Evolutionary conservation across 2,888 invertebrate genomes (phyloP).

Genomic region (Calameuta idolon): DNA sequence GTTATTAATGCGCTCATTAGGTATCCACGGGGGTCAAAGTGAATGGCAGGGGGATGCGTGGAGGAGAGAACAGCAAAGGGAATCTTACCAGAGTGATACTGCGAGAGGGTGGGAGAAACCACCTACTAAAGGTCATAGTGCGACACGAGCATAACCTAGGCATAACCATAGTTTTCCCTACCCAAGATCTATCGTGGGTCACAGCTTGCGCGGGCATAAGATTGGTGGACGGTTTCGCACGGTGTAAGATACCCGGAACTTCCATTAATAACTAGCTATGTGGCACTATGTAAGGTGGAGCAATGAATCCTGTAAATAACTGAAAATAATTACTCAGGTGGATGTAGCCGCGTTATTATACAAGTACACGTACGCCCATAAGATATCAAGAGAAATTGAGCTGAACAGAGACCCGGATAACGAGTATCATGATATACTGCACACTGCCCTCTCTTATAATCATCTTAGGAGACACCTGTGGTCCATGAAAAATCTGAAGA

Average conservation of each 20-base stretch:
- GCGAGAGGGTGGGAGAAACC: neutral
- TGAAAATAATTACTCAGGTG: neutral
- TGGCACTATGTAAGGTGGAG: constrained; percentile 24
- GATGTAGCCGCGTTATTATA: neutral
- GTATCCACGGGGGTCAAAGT: constrained; percentile 7
- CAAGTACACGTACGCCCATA: neutral
- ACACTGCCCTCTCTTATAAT: neutral
- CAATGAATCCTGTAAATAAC: neutral
- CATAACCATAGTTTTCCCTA: neutral
- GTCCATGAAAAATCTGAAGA: neutral
- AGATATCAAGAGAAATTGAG: neutral
- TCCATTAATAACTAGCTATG: constrained; percentile 43
- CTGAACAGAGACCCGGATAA: neutral
- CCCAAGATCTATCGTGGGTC: constrained; percentile 36
- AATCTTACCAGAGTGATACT: neutral
- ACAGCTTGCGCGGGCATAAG: constrained; percentile 41
- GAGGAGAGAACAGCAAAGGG: neutral
- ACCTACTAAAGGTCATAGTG: neutral
- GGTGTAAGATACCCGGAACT: constrained; percentile 27
- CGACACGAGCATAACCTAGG: neutral
- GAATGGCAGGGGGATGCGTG: constrained; percentile 3
- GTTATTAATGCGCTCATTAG: constrained; percentile 17
- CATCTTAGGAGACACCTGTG: neutral
- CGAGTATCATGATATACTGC: neutral
- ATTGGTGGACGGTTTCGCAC: constrained; percentile 34